A percentile compares a stretch with the other conserved stretches of the same genome.
Evolutionary conservation across 1,140 invertebrate genomes (phyloP).

Genomic region (Drosophila bifasciata): DNA sequence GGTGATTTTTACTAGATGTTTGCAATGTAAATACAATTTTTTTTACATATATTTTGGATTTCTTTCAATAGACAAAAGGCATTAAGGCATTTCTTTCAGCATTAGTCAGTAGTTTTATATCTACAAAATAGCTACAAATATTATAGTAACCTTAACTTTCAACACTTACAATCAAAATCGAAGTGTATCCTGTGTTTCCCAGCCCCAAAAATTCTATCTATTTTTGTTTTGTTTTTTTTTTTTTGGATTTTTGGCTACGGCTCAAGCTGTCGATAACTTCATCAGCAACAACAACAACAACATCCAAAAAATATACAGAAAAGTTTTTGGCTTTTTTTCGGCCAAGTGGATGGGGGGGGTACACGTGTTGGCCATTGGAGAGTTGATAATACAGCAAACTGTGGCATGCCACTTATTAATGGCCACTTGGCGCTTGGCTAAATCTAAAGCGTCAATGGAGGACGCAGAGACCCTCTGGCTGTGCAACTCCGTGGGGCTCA

Average conservation of each 20-base stretch:
- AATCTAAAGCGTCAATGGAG: conserved; percentile 37
- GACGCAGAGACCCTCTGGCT: conserved; percentile 25
- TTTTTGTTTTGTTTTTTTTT: conserved; percentile 30
- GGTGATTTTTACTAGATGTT: too few species aligned
- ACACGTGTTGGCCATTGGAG: conserved; percentile 66
- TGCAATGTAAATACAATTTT: too few species aligned
- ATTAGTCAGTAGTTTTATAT: too few species aligned
- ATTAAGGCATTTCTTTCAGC: too few species aligned
- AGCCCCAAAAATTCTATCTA: background rate
- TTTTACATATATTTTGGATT: too few species aligned
- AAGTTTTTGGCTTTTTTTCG: conserved; percentile 41
- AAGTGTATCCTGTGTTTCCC: too few species aligned
- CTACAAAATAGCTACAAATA: too few species aligned
- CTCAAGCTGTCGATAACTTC: conserved; percentile 71
- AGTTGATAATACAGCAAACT: conserved; percentile 59
- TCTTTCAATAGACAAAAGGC: too few species aligned
- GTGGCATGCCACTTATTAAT: conserved; percentile 73
- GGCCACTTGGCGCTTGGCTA: conserved; percentile 53
- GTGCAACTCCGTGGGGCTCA: conserved; percentile 32
- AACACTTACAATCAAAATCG: too few species aligned
- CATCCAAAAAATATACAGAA: conserved; percentile 18
- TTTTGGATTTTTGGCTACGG: conserved; percentile 45
- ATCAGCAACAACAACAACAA: conserved; percentile 26
- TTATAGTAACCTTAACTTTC: too few species aligned
- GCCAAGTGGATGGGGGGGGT: conserved; percentile 3